These are phyloP conservation scores for Adrianichthys oophorus DNA, from an alignment of 2,797 vertebrate genomes.

Conservation along the genomic window DNA sequence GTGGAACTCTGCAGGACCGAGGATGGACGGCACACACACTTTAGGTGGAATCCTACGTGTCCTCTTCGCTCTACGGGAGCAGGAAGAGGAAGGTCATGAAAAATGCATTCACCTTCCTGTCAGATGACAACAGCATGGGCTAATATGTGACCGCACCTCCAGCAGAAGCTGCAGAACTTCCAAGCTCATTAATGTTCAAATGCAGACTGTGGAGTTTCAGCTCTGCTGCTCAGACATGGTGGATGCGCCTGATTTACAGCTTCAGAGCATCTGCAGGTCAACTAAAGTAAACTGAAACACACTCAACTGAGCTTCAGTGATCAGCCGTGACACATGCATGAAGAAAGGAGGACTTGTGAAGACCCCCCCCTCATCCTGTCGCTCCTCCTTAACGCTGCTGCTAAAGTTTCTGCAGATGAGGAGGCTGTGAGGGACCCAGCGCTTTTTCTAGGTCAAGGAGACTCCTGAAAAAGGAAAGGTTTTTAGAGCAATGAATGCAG, in stretches of 20 bases:
- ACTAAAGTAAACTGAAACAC: background rate
- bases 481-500: conserved; percentile 60
- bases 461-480: conserved; percentile 65
- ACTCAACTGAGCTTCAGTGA: background rate
- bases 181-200: conserved; percentile 52
- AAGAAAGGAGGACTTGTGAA: conserved; percentile 5
- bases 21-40: conserved; percentile 22
- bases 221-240: conserved; percentile 21
- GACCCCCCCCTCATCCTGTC: conserved; percentile 26
- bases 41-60: conserved; percentile 34
- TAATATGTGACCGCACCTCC: conserved; percentile 73
- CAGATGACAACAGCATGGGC: conserved; percentile 70
- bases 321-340: background rate
- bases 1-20: background rate
- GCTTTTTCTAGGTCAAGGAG: conserved; percentile 80
- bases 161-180: conserved; percentile 58
- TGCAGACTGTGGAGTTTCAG: conserved; percentile 26
- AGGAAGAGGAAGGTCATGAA: conserved; percentile 69
- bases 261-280: background rate
- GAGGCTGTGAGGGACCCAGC: conserved; percentile 35
- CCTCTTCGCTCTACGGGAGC: conserved; percentile 18
- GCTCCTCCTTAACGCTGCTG: conserved; percentile 44
- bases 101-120: conserved; percentile 70
- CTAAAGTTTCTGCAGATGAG: conserved; percentile 55
- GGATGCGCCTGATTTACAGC: conserved; percentile 14